Percentiles rank a stretch among this genome's conserved stretches.
These are phyloP conservation scores for Melanotaenia duboulayi DNA, from an alignment of 2,113 vertebrate genomes.

Conservation along the genomic window DNA sequence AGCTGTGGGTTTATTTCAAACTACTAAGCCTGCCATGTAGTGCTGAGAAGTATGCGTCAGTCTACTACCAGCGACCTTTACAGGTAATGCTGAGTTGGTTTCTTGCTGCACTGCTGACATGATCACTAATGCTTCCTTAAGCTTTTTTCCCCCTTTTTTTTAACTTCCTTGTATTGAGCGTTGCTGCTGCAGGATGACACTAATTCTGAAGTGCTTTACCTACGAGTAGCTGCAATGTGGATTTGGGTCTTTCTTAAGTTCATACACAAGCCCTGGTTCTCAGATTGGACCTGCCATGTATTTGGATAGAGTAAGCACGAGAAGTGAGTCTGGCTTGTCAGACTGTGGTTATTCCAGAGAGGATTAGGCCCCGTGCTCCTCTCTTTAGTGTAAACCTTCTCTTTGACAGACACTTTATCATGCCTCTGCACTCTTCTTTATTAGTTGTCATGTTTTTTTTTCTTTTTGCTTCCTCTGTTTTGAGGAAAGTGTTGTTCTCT, in stretches of 20 bases:
- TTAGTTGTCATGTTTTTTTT: slow-evolving; percentile 25
- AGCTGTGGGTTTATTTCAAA: slow-evolving; percentile 19
- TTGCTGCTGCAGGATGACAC: slow-evolving; percentile 43
- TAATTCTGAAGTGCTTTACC: slow-evolving; percentile 36
- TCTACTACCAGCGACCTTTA: slow-evolving; percentile 25
- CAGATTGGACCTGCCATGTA: slow-evolving; percentile 32
- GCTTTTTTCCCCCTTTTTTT: slow-evolving; percentile 35
- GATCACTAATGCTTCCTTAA: slow-evolving; percentile 51
- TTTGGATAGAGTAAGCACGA: slow-evolving; percentile 22
- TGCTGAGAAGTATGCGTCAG: slow-evolving; percentile 22
- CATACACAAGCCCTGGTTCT: slow-evolving; percentile 18
- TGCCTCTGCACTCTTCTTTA: slow-evolving; percentile 39
- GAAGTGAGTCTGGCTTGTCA: slow-evolving; percentile 52
- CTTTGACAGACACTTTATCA: slow-evolving; percentile 59
- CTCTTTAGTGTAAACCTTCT: slow-evolving; percentile 59
- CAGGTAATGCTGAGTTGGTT: slow-evolving; percentile 54
- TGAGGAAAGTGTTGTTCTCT: slow-evolving; percentile 33
- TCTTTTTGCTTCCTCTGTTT: slow-evolving; percentile 47
- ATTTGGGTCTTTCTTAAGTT: slow-evolving; percentile 29
- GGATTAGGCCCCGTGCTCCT: slow-evolving; percentile 67
- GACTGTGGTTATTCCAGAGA: slow-evolving; percentile 73
- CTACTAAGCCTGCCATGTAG: neutral
- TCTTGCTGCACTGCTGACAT: slow-evolving; percentile 53
- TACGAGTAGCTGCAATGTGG: slow-evolving; percentile 29
- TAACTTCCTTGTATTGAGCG: slow-evolving; percentile 54